Conservation (phyloP, 2,797 vertebrate species). For the Neostethus bicornis region DNA sequence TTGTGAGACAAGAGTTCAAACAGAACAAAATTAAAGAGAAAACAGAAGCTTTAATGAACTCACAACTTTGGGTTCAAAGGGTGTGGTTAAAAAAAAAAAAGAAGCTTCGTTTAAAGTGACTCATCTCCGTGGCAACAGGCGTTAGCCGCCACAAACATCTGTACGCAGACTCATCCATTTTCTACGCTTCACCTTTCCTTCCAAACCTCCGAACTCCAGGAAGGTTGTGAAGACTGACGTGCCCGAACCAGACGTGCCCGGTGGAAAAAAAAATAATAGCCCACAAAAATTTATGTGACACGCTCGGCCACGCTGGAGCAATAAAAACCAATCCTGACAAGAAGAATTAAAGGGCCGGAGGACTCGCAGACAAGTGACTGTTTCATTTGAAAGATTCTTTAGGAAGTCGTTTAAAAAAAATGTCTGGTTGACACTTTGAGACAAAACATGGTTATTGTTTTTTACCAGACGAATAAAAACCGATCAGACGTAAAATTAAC, state of each 20-base stretch:
- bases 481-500: too few species aligned
- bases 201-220: background rate
- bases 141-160: slow-evolving; percentile 31
- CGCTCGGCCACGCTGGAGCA: slow-evolving; percentile 15
- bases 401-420: too few species aligned
- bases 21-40: too few species aligned
- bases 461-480: too few species aligned
- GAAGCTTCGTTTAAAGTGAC: slow-evolving; percentile 40
- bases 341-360: slow-evolving; percentile 27
- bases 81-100: slow-evolving; percentile 37
- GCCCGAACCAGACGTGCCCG: slow-evolving; percentile 30
- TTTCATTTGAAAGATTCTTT: background rate
- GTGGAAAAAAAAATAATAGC: slow-evolving; percentile 3
- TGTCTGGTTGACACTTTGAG: too few species aligned
- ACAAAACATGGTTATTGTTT: too few species aligned
- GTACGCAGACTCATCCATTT: slow-evolving; percentile 45
- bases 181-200: slow-evolving; percentile 5
- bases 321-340: slow-evolving; percentile 16
- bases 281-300: background rate
- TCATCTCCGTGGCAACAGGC: slow-evolving; percentile 30
- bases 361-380: too few species aligned
- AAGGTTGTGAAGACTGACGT: background rate
- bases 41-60: background rate
- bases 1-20: background rate
- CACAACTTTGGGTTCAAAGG: slow-evolving; percentile 5